These are phyloP conservation scores for Perccottus glenii DNA, from an alignment of 2,113 vertebrate species.

Conservation along the genomic window DNA sequence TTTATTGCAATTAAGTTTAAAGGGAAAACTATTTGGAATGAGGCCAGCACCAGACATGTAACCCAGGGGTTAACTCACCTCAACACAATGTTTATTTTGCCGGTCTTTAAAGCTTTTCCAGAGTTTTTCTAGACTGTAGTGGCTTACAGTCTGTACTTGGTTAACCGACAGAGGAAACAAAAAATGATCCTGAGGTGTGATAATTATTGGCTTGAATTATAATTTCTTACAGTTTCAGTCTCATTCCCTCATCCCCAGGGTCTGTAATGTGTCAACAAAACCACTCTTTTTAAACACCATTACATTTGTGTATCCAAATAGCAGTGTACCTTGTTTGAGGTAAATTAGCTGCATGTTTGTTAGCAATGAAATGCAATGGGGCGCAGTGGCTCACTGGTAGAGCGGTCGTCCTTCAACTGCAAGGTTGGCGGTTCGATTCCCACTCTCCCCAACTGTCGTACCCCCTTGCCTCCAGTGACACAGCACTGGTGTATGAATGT, in stretches of 20 bases:
- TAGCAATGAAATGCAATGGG: no score
- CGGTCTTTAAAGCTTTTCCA: slow-evolving; percentile 17
- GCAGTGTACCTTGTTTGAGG: no score
- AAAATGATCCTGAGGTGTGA: slow-evolving; percentile 11
- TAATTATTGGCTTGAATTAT: slow-evolving; percentile 7
- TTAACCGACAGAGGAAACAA: slow-evolving; percentile 7
- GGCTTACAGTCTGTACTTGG: slow-evolving; percentile 14
- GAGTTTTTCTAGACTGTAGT: slow-evolving; percentile 22
- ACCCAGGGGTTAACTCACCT: slow-evolving; percentile 62
- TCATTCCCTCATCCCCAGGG: neutral
- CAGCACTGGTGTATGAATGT: no score
- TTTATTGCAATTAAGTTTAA: slow-evolving; percentile 64
- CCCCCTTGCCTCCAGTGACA: no score
- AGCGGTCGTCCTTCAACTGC: no score
- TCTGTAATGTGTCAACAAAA: no score
- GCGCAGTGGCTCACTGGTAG: no score
- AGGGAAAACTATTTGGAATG: slow-evolving; percentile 41
- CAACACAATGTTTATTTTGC: slow-evolving; percentile 58
- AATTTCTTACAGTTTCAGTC: slow-evolving; percentile 1
- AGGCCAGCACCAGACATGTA: slow-evolving; percentile 48
- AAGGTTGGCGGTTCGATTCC: no score
- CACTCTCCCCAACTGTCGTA: no score
- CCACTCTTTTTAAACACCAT: no score
- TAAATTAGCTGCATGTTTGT: no score
- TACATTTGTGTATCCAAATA: no score